phyloP scores from a whole-genome alignment of 1,140 invertebrate species.

The Diorhabda carinulata region DNA sequence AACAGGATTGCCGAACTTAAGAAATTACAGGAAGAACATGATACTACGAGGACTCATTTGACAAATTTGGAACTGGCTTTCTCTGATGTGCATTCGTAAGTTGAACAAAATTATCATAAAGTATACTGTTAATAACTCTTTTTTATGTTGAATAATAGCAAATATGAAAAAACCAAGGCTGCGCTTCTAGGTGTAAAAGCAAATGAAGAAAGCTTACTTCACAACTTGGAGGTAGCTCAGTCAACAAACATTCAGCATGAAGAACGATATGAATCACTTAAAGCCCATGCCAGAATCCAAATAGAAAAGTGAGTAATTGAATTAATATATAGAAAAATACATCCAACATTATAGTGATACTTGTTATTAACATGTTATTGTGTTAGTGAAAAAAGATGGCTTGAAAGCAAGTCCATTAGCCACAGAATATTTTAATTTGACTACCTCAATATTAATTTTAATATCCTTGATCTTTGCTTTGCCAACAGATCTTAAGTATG shows the following conservation, averaged over 20 bases:
- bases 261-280: conserved; percentile 7
- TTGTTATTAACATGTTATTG: neutral
- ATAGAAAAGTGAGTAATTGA: conserved; percentile 6
- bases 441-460: no score
- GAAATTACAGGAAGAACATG: neutral
- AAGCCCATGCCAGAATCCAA: neutral
- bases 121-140: no score
- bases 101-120: neutral
- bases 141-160: neutral
- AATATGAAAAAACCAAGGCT: conserved; percentile 7
- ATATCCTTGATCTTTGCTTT: no score
- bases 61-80: conserved; percentile 3
- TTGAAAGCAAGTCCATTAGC: no score
- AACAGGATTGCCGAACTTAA: neutral
- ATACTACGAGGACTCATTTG: neutral
- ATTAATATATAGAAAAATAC: neutral
- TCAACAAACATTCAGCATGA: conserved; percentile 1
- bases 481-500: no score
- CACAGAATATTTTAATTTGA: no score
- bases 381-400: no score
- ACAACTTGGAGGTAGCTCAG: neutral
- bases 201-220: neutral
- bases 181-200: neutral
- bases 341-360: neutral
- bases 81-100: conserved; percentile 8